phyloP scores from a whole-genome alignment of 2,888 invertebrate species.

The Tigriopus californicus region DNA sequence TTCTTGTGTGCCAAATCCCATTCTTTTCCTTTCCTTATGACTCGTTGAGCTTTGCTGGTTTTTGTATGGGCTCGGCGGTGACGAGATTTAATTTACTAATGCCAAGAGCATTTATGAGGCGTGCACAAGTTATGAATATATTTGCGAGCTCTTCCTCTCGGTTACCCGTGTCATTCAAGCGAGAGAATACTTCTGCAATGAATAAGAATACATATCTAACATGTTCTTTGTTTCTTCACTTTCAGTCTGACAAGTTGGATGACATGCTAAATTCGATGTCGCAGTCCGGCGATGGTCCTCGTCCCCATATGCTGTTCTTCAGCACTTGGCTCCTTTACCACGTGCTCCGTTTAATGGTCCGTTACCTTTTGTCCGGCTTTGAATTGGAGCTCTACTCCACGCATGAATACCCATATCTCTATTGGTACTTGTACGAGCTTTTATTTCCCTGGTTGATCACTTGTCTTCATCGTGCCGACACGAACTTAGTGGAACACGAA shows the following conservation, averaged over 20 bases:
- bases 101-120: no score
- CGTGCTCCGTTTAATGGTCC: slow-evolving; percentile 74
- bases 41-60: no score
- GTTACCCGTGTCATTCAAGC: no score
- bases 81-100: no score
- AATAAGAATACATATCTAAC: no score
- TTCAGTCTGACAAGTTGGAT: slow-evolving; percentile 72
- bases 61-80: no score
- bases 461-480: slow-evolving; percentile 70
- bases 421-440: slow-evolving; percentile 77
- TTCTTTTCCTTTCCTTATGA: no score
- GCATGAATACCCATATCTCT: slow-evolving; percentile 42
- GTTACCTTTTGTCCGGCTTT: slow-evolving; percentile 79
- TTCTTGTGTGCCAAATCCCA: no score
- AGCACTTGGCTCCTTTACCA: slow-evolving; percentile 92
- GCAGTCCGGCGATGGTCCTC: slow-evolving; percentile 44
- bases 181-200: no score
- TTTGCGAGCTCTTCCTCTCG: no score
- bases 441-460: slow-evolving; percentile 84
- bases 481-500: slow-evolving; percentile 56
- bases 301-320: slow-evolving; percentile 61
- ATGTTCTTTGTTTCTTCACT: slow-evolving; percentile 19
- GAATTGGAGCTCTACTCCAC: slow-evolving; percentile 86
- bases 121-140: no score
- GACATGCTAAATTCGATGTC: slow-evolving; percentile 51